phyloP scores from a whole-genome alignment of 2,797 vertebrate genomes.

The Pseudochirops corinnae region DNA sequence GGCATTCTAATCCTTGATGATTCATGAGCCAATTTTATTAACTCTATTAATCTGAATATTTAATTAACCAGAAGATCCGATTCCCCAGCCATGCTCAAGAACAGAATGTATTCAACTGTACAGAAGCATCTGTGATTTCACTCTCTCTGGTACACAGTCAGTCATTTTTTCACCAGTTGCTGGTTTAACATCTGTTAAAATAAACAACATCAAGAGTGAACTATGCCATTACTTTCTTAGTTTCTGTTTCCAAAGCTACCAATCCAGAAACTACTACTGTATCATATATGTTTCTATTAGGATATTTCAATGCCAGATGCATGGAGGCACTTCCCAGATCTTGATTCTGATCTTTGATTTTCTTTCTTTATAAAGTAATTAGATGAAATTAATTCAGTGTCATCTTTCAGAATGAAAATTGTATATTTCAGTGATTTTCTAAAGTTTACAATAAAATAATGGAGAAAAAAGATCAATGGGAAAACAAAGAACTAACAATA shows the following conservation, averaged over 20 bases:
- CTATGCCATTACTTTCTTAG: neutral
- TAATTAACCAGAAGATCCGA: neutral
- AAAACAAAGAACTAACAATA: neutral
- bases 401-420: neutral
- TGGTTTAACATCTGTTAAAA: neutral
- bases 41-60: slow-evolving; percentile 7
- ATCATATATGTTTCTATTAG: neutral
- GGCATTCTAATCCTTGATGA: neutral
- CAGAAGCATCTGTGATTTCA: neutral
- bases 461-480: neutral
- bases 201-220: neutral
- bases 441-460: neutral
- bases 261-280: neutral
- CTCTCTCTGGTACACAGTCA: neutral
- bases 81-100: neutral
- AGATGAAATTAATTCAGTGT: neutral
- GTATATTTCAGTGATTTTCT: neutral
- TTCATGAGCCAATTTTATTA: neutral
- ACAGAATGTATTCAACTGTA: neutral
- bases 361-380: neutral
- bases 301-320: neutral
- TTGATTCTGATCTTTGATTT: neutral
- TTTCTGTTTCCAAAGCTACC: neutral
- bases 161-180: neutral
- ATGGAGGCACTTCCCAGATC: neutral